Conservation (phyloP, 2,113 vertebrate species). For the Embiotoca jacksoni region DNA sequence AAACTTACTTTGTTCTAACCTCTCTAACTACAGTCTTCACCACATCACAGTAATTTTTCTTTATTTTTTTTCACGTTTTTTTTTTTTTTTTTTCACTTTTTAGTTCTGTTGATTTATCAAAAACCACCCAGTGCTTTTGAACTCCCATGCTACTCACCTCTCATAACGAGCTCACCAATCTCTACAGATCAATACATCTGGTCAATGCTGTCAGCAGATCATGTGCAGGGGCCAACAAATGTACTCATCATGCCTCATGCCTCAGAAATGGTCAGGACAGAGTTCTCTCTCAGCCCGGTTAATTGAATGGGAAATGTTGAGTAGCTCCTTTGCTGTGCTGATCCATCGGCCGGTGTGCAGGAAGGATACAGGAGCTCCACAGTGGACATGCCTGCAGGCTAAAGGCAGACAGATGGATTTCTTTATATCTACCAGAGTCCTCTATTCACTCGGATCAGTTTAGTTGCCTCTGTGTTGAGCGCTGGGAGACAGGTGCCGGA, state of each 20-base stretch:
- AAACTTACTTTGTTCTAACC: slow-evolving; percentile 36
- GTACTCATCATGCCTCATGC: slow-evolving; percentile 38
- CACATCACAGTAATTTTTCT: not conserved
- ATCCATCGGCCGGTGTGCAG: slow-evolving; percentile 53
- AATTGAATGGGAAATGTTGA: slow-evolving; percentile 80
- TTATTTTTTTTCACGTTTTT: not conserved
- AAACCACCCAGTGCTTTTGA: slow-evolving; percentile 49
- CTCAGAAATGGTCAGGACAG: slow-evolving; percentile 30
- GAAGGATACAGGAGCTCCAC: slow-evolving; percentile 64
- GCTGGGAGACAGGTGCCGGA: slow-evolving; percentile 76
- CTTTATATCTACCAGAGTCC: slow-evolving; percentile 71
- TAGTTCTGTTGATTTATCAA: slow-evolving; percentile 40
- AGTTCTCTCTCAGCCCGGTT: slow-evolving; percentile 55
- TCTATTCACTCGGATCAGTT: slow-evolving; percentile 81
- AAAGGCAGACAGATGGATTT: slow-evolving; percentile 75
- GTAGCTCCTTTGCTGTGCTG: slow-evolving; percentile 53
- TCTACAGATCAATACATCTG: slow-evolving; percentile 63
- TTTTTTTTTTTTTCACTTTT: not conserved
- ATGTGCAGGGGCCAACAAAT: slow-evolving; percentile 39
- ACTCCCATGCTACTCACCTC: slow-evolving; percentile 38
- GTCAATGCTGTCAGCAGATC: slow-evolving; percentile 60
- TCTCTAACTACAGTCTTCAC: slow-evolving; percentile 4
- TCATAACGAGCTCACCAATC: slow-evolving; percentile 40
- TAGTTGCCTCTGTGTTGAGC: slow-evolving; percentile 70
- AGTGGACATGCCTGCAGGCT: slow-evolving; percentile 78